Conservation (phyloP, 92 coral and sea anemone species). For the Zoanthus solanderi region DNA sequence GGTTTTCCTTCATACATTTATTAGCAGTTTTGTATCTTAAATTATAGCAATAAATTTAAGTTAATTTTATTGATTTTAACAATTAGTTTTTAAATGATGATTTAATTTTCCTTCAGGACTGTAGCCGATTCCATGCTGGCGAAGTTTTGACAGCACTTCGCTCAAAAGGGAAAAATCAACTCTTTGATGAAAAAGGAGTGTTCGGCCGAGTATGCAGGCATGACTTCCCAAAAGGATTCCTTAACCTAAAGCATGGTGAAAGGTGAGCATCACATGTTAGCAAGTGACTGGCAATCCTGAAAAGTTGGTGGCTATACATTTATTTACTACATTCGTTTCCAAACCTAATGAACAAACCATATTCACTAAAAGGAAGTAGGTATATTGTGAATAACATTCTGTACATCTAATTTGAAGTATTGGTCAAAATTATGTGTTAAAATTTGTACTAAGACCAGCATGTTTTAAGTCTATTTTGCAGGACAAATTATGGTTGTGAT, state of each 20-base stretch:
- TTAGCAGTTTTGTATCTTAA: neutral
- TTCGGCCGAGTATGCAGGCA: constrained; percentile 77
- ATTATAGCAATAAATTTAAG: neutral
- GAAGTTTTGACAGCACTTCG: constrained; percentile 73
- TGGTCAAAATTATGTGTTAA: neutral
- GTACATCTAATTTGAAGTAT: neutral
- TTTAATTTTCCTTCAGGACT: constrained; percentile 48
- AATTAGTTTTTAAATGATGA: neutral
- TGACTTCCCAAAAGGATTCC: constrained; percentile 72
- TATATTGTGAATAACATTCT: neutral
- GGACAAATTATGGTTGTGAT: neutral
- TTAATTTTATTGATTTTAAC: neutral
- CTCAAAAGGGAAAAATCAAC: constrained; percentile 72
- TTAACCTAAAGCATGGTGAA: constrained; percentile 72
- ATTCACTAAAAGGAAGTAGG: neutral
- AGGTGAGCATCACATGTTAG: constrained; percentile 43
- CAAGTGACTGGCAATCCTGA: neutral
- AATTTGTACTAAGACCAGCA: neutral
- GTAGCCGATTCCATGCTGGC: constrained; percentile 80
- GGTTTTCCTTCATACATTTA: neutral
- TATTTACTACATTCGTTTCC: neutral
- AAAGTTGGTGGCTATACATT: neutral
- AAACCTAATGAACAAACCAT: neutral
- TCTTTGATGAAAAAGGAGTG: constrained; percentile 78
- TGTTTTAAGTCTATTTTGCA: neutral